Conservation (phyloP, 2,113 vertebrate genomes). For the Trematomus loennbergii region DNA sequence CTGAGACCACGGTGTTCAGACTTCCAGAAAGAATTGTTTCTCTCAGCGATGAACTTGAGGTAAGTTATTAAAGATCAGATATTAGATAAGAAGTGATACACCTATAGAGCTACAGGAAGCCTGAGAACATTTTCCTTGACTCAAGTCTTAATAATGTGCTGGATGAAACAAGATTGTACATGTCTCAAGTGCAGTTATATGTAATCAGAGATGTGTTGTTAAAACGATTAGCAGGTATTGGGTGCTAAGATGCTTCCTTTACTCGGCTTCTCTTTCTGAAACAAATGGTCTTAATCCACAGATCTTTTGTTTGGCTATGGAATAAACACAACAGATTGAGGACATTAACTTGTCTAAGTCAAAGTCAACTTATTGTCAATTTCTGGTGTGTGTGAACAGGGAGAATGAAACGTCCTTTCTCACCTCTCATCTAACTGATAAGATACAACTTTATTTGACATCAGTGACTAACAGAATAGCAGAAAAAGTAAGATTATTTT, state of each 20-base stretch:
- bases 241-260: background rate
- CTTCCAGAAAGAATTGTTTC: background rate
- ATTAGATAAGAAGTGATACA: background rate
- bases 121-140: background rate
- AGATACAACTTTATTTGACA: too few relatives aligned
- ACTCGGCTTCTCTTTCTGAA: background rate
- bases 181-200: background rate
- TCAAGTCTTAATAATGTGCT: background rate
- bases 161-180: background rate
- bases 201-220: background rate
- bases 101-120: background rate
- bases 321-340: background rate
- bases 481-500: too few relatives aligned
- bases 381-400: too few relatives aligned
- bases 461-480: too few relatives aligned
- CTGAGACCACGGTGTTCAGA: background rate
- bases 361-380: too few relatives aligned
- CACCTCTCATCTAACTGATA: too few relatives aligned
- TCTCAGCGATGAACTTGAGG: conserved; percentile 61
- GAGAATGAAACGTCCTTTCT: too few relatives aligned
- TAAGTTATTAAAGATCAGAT: conserved; percentile 41
- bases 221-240: background rate
- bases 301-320: background rate
- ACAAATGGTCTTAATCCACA: background rate
- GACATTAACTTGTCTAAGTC: background rate